Conservation (phyloP, 2,888 invertebrate genomes). For the Beris morrisii region DNA sequence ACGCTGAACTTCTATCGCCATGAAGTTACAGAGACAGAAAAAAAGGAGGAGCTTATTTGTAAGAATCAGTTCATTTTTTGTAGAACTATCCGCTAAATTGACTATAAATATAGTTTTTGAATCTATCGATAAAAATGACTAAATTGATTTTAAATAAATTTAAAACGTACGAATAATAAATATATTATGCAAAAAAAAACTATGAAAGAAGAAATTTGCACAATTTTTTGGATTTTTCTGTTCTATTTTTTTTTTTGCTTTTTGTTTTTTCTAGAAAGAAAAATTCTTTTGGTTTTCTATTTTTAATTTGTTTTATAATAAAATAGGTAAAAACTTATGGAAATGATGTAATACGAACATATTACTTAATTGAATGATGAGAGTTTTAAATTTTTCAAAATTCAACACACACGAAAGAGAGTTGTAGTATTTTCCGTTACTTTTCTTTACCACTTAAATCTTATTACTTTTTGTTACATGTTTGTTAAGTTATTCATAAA, state of each 20-base stretch:
- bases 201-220: slow-evolving; percentile 52
- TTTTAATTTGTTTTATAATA: slow-evolving; percentile 57
- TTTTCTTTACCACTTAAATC: not conserved
- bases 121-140: no score
- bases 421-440: not conserved
- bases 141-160: no score
- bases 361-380: slow-evolving; percentile 13
- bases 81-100: no score
- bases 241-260: slow-evolving; percentile 59
- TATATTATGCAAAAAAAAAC: no score
- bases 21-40: no score
- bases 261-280: slow-evolving; percentile 55
- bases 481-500: no score
- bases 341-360: slow-evolving; percentile 45
- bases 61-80: no score
- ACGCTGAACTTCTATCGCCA: no score
- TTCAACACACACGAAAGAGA: not conserved
- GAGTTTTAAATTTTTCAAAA: not conserved
- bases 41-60: no score
- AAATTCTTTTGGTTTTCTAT: no score
- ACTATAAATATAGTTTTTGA: no score
- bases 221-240: slow-evolving; percentile 1
- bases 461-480: not conserved
- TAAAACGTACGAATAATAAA: no score
- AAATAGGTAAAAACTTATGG: slow-evolving; percentile 41